phyloP scores from a whole-genome alignment of 2,797 vertebrate species.

The Enteromius trimaculatus region DNA sequence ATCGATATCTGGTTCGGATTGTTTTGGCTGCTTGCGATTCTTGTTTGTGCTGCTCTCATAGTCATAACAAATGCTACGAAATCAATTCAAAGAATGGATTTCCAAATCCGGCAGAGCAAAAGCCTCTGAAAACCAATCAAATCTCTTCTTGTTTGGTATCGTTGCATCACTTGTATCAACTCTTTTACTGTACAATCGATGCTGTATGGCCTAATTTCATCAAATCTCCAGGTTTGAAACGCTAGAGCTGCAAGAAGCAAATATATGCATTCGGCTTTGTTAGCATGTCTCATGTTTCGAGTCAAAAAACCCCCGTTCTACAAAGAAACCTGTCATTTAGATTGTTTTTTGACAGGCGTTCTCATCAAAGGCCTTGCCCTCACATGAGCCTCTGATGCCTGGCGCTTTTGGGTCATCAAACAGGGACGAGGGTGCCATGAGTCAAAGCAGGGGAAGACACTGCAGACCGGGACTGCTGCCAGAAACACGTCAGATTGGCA shows the following conservation, averaged over 20 bases:
- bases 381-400: constrained; percentile 70
- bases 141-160: constrained; percentile 13
- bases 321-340: constrained; percentile 70
- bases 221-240: background rate
- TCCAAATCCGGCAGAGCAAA: background rate
- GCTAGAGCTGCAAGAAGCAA: background rate
- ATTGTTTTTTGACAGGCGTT: constrained; percentile 16
- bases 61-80: constrained; percentile 50
- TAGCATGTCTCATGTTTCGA: constrained; percentile 18
- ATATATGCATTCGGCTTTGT: constrained; percentile 24
- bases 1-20: constrained; percentile 23
- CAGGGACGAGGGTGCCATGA: constrained; percentile 51
- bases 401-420: constrained; percentile 70
- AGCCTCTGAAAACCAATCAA: constrained; percentile 8
- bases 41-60: constrained; percentile 41
- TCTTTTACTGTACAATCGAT: background rate
- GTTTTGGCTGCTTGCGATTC: constrained; percentile 52
- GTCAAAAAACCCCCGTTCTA: constrained; percentile 60
- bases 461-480: constrained; percentile 60
- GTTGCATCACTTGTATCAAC: constrained; percentile 7
- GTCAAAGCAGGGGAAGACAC: constrained; percentile 58
- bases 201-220: constrained; percentile 7
- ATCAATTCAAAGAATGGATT: constrained; percentile 27
- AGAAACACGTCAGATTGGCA: constrained; percentile 63
- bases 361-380: constrained; percentile 48